Base-by-base conservation (phyloP, 2,888 invertebrate genomes). In the Pammene aurita region DNA sequence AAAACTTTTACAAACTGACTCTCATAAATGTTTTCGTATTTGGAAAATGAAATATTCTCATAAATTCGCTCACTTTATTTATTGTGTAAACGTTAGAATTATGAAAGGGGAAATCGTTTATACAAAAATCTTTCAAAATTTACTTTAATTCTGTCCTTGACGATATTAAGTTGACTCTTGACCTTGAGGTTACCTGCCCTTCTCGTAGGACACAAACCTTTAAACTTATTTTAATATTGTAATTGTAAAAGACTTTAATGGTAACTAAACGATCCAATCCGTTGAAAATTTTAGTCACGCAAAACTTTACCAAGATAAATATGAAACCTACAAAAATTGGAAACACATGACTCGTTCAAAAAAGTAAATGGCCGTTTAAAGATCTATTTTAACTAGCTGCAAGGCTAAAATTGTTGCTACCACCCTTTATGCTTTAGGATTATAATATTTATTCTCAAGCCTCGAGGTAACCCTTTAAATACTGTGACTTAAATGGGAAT, bases 381-480 rank as follows among this genome's bases (percentile, higher is more conserved):
- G 26, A 57, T 7, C 13, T 5, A 13, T 5, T 4, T 41, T 13
- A 18, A 18, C 57, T 7, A 57, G 18, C n/a, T n/a, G n/a, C n/a
- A 44, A 44, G 42, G 2, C 11, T 42, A 57, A 26, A 14, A 14
- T 44, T 11, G 57, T 18, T n/a, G n/a, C 42, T 13, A 42, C 11
- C 18, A 57, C 14, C 16, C 4, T 7, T 42, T 11, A 41, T 16
- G 16, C 16, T 13, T 41, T 14, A 42, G 34, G 10, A 46, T 46
- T 11, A 60, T 44, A 0, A 60, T 60, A 46, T 60, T 60, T 46
- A 60, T 60, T 60, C 58, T 60, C 34, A 16, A 13, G n/a, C 58
- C 46, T 60, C 14, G 34, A 26, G 44, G 46, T 60, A 46, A 60
- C 58, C 58, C 58, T 60, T 60, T 60, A 60, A 60, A 46, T 46